These are phyloP conservation scores for Parnassius smintheus DNA, from an alignment of 2,888 invertebrate genomes.

Conservation along the genomic window DNA sequence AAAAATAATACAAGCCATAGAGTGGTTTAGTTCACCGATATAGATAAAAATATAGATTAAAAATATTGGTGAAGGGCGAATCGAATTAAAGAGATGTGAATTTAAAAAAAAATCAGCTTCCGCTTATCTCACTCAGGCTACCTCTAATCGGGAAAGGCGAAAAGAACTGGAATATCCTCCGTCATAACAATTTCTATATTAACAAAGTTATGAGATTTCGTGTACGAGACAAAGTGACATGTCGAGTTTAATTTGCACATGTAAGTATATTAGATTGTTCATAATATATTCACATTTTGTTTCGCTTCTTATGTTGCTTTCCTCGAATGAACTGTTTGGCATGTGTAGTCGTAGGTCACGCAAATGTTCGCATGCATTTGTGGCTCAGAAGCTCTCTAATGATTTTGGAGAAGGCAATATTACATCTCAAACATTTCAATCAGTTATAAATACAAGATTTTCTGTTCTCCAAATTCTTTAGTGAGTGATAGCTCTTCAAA, in stretches of 20 bases:
- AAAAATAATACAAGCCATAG: conserved; percentile 42
- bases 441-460: neutral
- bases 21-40: conserved; percentile 27
- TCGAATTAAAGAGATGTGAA: conserved; percentile 32
- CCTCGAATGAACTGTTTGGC: conserved; percentile 74
- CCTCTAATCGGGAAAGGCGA: conserved; percentile 55
- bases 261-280: conserved; percentile 68
- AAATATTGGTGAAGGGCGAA: conserved; percentile 60
- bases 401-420: neutral
- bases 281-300: conserved; percentile 46
- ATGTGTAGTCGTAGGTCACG: conserved; percentile 55
- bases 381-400: neutral
- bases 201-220: conserved; percentile 32
- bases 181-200: conserved; percentile 41
- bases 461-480: conserved; percentile 1
- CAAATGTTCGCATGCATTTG: conserved; percentile 16
- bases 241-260: conserved; percentile 59
- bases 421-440: neutral
- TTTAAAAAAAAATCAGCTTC: conserved; percentile 49
- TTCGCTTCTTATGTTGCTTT: conserved; percentile 50
- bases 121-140: conserved; percentile 63
- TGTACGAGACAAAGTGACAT: conserved; percentile 47
- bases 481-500: conserved; percentile 1
- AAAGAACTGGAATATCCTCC: conserved; percentile 28
- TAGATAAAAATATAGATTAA: conserved; percentile 37